Conservation (phyloP, 2,888 invertebrate species). For the Synergus umbraculus region DNA sequence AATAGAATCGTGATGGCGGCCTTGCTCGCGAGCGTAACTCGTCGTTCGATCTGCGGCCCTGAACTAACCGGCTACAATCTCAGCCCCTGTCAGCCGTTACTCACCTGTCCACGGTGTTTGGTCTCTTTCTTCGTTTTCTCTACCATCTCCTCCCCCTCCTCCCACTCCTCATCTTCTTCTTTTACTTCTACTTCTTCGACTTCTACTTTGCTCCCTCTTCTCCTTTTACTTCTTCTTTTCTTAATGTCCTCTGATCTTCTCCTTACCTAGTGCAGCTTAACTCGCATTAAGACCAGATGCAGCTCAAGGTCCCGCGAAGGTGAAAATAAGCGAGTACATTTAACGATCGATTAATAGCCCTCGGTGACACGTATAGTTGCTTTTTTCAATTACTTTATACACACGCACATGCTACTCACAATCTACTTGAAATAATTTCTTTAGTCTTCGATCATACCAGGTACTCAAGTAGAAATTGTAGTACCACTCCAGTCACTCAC, state of each 20-base stretch:
- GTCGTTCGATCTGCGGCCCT: conserved; percentile 59
- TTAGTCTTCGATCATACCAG: neutral
- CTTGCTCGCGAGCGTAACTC: conserved; percentile 59
- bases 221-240: conserved; percentile 43
- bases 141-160: conserved; percentile 49
- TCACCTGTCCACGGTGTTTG: conserved; percentile 67
- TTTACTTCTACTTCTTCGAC: conserved; percentile 36
- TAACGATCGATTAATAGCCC: conserved; percentile 31
- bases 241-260: conserved; percentile 36
- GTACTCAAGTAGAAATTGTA: too few species aligned
- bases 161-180: conserved; percentile 49
- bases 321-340: conserved; percentile 30
- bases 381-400: neutral
- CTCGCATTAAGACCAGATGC: conserved; percentile 13
- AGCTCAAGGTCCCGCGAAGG: conserved; percentile 8
- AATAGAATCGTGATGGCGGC: conserved; percentile 59
- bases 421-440: neutral
- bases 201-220: neutral
- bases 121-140: conserved; percentile 51
- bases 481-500: too few species aligned
- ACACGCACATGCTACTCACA: neutral
- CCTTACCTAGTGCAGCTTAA: conserved; percentile 34
- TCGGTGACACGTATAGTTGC: neutral
- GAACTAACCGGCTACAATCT: conserved; percentile 59
- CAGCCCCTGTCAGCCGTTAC: conserved; percentile 68